Percentiles rank a stretch among this genome's conserved stretches.
phyloP scores from a whole-genome alignment of 2,113 vertebrate species.

The Rhipidura dahli region DNA sequence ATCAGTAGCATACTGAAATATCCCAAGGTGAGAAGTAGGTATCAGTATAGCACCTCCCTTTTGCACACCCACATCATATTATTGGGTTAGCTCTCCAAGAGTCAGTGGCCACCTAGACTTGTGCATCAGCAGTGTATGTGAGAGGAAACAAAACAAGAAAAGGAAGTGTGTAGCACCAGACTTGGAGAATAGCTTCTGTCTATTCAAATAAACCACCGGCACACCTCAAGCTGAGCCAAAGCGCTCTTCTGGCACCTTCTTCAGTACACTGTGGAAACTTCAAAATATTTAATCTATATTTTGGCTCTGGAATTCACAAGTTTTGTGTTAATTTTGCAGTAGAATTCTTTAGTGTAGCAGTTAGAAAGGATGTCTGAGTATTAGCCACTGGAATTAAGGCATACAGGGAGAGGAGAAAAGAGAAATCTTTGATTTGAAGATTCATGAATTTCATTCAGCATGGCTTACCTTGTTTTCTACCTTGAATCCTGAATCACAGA shows the following conservation, averaged over 20 bases:
- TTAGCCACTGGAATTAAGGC: background rate
- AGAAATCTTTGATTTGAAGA: background rate
- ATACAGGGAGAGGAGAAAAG: background rate
- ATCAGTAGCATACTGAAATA: background rate
- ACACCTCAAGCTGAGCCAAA: background rate
- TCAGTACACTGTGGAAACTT: background rate
- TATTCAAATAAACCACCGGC: background rate
- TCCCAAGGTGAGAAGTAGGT: background rate
- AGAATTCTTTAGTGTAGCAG: background rate
- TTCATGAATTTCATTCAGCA: background rate
- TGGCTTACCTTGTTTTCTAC: background rate
- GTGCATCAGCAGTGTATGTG: rapidly evolving
- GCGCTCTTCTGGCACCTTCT: background rate
- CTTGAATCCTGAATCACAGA: background rate
- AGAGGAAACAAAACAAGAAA: background rate
- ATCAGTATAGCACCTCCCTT: background rate
- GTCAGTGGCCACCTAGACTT: background rate
- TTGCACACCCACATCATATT: rapidly evolving
- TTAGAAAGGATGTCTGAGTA: background rate
- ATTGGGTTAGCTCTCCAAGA: background rate
- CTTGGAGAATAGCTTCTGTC: background rate
- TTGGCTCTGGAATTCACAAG: background rate
- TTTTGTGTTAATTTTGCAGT: background rate
- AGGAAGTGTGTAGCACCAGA: background rate
- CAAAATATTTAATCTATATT: background rate